Base-by-base conservation (phyloP, 2,797 vertebrate species). In the Gambelia wislizenii region DNA sequence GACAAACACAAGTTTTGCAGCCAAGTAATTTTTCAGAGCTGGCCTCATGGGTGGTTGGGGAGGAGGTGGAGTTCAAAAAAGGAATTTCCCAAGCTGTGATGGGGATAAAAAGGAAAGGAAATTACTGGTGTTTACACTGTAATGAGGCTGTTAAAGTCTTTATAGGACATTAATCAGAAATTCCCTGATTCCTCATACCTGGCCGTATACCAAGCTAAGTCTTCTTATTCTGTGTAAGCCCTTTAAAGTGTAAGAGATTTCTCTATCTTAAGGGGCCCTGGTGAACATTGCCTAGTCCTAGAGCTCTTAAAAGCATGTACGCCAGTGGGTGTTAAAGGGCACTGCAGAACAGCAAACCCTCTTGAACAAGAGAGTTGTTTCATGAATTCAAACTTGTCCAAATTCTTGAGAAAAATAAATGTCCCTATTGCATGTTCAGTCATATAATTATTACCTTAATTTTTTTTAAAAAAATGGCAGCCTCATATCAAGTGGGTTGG, bases 401-500 rank as follows among this genome's bases (percentile, higher is more conserved):
- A 86, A 64, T 2, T 22, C 56, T 80, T 61, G 7, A 59, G 36
- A 70, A 72, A 82, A 85, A 61, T 27, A 75, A 89, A 44, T 6
- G 39, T 69, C 67, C 20, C 54, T 0, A 4, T 64, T 76, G 18
- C 54, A 67, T 27, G 33, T 56, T 44, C 47, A 64, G n/a, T 75
- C 18, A n/a, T 61, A 64, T 61, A 33, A 54, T 59, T 74, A 89
- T 80, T 86, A 56, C 79, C 72, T 67, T 86, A 81, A 81, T 87
- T 87, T 87, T 83, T 77, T 33, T 42, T n/a, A n/a, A 12, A 83
- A 84, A 83, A 86, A 86, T 83, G 78, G 54, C 83, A 81, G 47
- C 70, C 7, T 77, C 70, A 47, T 47, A 83, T 89, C 47, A 25
- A 86, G 78, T 77, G 61, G 79, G 79, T 33, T 83, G 69, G 39